Evolutionary conservation across 2,113 vertebrate species (phyloP), one percentile per base, ranked within the genome.

Genomic region (Triplophysa rosa): DNA sequence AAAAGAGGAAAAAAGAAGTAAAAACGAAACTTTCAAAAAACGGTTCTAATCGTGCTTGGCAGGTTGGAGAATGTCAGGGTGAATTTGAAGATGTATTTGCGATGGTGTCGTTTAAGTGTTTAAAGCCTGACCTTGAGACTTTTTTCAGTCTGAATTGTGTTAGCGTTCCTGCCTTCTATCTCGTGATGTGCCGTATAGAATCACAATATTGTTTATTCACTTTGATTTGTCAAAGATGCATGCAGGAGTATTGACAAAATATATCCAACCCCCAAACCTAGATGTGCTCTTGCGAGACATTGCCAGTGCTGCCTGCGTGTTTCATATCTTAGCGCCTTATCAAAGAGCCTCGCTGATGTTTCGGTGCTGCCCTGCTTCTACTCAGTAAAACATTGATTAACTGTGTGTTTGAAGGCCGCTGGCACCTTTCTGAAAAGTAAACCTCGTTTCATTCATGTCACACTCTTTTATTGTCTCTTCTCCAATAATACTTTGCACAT

Each of bases 161-260:
- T 91, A 86, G 90, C 79, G 89, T 88, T 91, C 87, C 90, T 85
- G 89, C 88, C 86, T 88, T 87, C 88, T 88, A 86, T 86, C 90
- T 93, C 91, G 91, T 90, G 87, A 89, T 85, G 87, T 88, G 84
- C 82, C 81, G 87, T 79, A 8, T 37, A 80, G 86, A 91, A 93
- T 92, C 90, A 88, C 86, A 83, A 92, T 89, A 91, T 93, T 92
- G 91, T 93, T 93, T 93, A 92, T 93, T 92, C 91, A 89, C 92
- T 93, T 93, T 94, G 93, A 93, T 93, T 93, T 92, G 90, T 90
- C 89, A 90, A 86, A 84, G 89, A 90, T 90, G 91, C 90, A 87
- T 90, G 90, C 88, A 84, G 85, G 90, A 89, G 85, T 92, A 92
- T 93, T 92, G 91, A 93, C 91, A 91, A 92, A 90, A 91, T 88